A percentile compares a stretch with the other conserved stretches of the same genome.
These are phyloP conservation scores for Scarus forsteni DNA, from an alignment of 2,797 vertebrate genomes.

Conservation along the genomic window DNA sequence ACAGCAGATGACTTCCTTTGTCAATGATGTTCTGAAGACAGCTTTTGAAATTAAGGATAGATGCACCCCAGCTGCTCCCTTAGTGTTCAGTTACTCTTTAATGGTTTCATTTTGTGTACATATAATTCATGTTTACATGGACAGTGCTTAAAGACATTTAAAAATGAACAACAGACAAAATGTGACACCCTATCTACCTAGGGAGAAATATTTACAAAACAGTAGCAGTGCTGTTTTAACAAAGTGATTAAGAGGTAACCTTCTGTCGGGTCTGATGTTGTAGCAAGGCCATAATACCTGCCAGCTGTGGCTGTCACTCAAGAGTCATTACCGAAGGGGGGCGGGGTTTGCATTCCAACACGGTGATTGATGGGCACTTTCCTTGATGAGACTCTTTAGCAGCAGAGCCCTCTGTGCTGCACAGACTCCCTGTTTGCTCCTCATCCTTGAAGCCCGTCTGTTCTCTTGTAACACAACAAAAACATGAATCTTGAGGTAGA, in stretches of 20 bases:
- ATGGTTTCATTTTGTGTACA: no score
- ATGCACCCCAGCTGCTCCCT: no score
- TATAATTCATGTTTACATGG: no score
- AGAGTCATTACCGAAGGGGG: slow-evolving; percentile 39
- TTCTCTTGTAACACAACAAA: slow-evolving; percentile 6
- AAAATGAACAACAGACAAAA: no score
- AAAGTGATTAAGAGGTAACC: slow-evolving; percentile 58
- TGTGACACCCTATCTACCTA: neutral
- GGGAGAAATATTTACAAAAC: slow-evolving; percentile 34
- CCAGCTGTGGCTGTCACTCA: slow-evolving; percentile 77
- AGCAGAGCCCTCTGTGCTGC: slow-evolving; percentile 35
- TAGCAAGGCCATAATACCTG: slow-evolving; percentile 59
- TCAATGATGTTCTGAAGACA: no score
- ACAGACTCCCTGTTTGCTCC: slow-evolving; percentile 49
- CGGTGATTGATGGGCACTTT: slow-evolving; percentile 73
- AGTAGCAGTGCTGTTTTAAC: slow-evolving; percentile 27
- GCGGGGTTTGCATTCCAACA: slow-evolving; percentile 52
- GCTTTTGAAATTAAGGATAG: no score
- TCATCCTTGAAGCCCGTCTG: slow-evolving; percentile 30
- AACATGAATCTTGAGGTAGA: slow-evolving; percentile 52
- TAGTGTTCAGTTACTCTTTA: no score
- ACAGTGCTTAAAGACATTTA: no score
- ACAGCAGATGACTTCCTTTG: no score
- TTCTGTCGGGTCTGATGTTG: slow-evolving; percentile 51
- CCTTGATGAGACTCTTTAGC: slow-evolving; percentile 70